phyloP scores from a whole-genome alignment of 2,888 invertebrate genomes.

The Tenodera sinensis region DNA sequence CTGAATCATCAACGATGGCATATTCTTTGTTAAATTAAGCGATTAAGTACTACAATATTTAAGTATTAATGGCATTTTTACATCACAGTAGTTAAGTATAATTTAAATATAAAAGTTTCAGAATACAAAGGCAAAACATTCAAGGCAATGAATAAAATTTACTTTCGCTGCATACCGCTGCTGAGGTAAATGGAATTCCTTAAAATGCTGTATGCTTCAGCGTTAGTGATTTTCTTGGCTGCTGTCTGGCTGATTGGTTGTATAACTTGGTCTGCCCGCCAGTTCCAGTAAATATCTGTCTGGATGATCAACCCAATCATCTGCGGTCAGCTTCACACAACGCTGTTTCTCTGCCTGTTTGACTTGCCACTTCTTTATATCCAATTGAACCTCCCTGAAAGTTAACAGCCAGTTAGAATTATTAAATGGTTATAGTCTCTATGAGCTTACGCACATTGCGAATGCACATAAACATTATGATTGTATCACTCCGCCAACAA shows the following conservation, averaged over 20 bases:
- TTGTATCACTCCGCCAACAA: no score
- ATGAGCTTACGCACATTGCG: no score
- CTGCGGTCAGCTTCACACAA: constrained; percentile 79
- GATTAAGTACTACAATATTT: background rate
- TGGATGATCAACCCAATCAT: constrained; percentile 94
- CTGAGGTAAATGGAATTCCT: background rate
- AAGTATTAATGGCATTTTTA: background rate
- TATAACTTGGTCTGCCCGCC: constrained; percentile 79
- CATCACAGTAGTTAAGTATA: background rate
- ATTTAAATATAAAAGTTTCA: background rate
- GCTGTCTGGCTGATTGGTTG: constrained; percentile 20
- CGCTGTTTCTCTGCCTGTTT: constrained; percentile 83
- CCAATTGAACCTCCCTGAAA: constrained; percentile 73
- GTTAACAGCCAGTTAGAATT: constrained; percentile 29
- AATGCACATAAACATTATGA: no score
- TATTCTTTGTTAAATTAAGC: background rate
- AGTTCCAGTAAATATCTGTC: constrained; percentile 87
- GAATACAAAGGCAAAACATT: background rate
- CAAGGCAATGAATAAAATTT: background rate
- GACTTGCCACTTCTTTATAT: constrained; percentile 88
- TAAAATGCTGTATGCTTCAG: background rate
- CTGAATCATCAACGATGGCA: background rate
- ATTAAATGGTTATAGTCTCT: background rate
- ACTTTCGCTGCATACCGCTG: background rate
- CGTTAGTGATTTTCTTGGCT: background rate